phyloP scores from a whole-genome alignment of 1,140 invertebrate species.

The Sinonovacula constricta region DNA sequence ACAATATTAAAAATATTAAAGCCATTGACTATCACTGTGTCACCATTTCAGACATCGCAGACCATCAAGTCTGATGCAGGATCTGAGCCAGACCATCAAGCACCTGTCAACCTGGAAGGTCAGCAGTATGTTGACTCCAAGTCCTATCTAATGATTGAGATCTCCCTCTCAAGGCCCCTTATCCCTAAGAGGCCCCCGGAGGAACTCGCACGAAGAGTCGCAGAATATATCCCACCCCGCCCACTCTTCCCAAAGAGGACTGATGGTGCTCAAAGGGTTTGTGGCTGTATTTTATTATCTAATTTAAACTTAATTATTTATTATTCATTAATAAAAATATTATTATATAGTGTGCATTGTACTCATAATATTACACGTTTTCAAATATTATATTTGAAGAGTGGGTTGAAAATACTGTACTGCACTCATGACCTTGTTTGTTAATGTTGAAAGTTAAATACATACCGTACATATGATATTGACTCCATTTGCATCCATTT shows the following conservation, averaged over 20 bases:
- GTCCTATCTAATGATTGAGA: slow-evolving; percentile 77
- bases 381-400: too few species aligned
- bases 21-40: too few species aligned
- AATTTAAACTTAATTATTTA: too few species aligned
- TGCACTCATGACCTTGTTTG: not conserved
- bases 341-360: too few species aligned
- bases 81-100: slow-evolving; percentile 68
- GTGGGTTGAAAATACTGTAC: too few species aligned
- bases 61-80: slow-evolving; percentile 68
- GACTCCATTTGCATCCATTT: too few species aligned
- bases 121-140: slow-evolving; percentile 77
- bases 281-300: slow-evolving; percentile 48
- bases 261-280: slow-evolving; percentile 76
- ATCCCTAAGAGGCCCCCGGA: slow-evolving; percentile 76
- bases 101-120: slow-evolving; percentile 74
- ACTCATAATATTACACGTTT: too few species aligned
- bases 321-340: too few species aligned
- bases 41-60: slow-evolving; percentile 65
- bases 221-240: slow-evolving; percentile 77
- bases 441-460: slow-evolving; percentile 5
- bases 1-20: too few species aligned
- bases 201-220: slow-evolving; percentile 76
- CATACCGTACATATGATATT: too few species aligned
- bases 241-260: slow-evolving; percentile 77
- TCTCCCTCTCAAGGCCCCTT: slow-evolving; percentile 73